Base-by-base conservation (phyloP, 1,140 invertebrate genomes). In the Phenacoccus solenopsis region DNA sequence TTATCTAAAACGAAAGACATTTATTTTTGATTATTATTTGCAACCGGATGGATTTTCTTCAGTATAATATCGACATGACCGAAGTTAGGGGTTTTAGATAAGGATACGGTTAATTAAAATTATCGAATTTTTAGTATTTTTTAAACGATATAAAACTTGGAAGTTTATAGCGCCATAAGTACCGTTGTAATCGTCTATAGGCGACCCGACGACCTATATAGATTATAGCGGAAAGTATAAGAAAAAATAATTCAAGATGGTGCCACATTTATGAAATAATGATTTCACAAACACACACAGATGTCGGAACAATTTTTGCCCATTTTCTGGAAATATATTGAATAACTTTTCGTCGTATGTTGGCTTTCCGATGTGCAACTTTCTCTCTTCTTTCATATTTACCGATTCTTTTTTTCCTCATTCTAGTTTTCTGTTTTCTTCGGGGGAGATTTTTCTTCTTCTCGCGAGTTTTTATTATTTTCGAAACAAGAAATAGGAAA, bases 261-360 rank as follows among this genome's bases (percentile, higher is more conserved):
- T 49, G 38, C 38, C 38, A 49, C 12, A 49, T 49, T 49, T 49
- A 49, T 49, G 38, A 49, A 49, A 49, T 49, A 49, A 49, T n/a
- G 38, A 49, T 49, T 49, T 49, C 38, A 49, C 38, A 49, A 49
- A 49, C 38, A 49, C 38, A 49, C 38, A 49, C 38, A 49, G 38
- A 49, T 49, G 38, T 49, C 38, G 38, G 16, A 49, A 49, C 38
- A 16, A 49, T 49, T 49, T 49, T 49, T 49, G 38, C 38, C 38
- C 38, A 49, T 49, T 49, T 49, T 49, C 38, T n/a, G 38, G 20
- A 49, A 49, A 49, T 49, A 49, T 49, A 49, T 49, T 49, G 38
- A 49, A 49, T 49, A 49, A 49, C 38, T 49, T 49, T 49, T 49
- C 38, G 38, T 49, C 38, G 38, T 49, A 10, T 49, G 20, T 49